A percentile compares a stretch with the other conserved stretches of the same genome.
Conservation (phyloP, 23 tunicate species). For the Diplosoma virens region DNA sequence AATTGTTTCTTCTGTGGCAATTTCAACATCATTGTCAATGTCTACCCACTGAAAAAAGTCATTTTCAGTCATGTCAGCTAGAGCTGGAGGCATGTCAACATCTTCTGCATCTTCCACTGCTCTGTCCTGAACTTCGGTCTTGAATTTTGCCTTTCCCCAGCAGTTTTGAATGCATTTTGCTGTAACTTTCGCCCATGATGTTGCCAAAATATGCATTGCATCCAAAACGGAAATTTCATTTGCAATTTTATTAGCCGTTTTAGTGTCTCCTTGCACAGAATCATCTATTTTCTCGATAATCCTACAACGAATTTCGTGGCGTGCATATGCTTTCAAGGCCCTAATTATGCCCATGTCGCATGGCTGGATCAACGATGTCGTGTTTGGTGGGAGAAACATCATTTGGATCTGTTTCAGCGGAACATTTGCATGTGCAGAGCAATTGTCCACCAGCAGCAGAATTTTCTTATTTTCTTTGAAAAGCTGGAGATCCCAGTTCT, state of each 20-base stretch:
- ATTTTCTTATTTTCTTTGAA: conserved; percentile 12
- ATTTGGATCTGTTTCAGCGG: conserved; percentile 4
- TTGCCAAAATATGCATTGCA: conserved; percentile 26
- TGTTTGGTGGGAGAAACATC: conserved; percentile 23
- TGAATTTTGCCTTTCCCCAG: conserved; percentile 15
- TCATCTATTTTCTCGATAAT: conserved; percentile 14
- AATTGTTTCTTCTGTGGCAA: conserved; percentile 14
- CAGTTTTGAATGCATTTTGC: conserved; percentile 17
- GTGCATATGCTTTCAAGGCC: conserved; percentile 3
- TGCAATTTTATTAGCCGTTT: conserved; percentile 19
- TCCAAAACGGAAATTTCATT: conserved; percentile 29
- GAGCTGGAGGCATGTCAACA: conserved; percentile 26
- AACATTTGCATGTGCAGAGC: too few relatives aligned
- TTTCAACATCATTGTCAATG: conserved; percentile 21
- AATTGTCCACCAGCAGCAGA: conserved; percentile 14
- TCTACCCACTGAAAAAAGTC: conserved; percentile 20
- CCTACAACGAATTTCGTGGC: conserved; percentile 18
- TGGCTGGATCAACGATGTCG: conserved; percentile 16
- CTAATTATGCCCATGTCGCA: conserved; percentile 21
- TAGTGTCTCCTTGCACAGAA: conserved; percentile 17
- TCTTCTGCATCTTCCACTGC: conserved; percentile 29
- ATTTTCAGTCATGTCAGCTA: conserved; percentile 25
- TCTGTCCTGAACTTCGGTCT: conserved; percentile 11
- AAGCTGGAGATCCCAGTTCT: conserved; percentile 24
- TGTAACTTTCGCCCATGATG: conserved; percentile 11